Evolutionary conservation across 2,797 vertebrate species (phyloP).

Genomic region (Amblyraja radiata): DNA sequence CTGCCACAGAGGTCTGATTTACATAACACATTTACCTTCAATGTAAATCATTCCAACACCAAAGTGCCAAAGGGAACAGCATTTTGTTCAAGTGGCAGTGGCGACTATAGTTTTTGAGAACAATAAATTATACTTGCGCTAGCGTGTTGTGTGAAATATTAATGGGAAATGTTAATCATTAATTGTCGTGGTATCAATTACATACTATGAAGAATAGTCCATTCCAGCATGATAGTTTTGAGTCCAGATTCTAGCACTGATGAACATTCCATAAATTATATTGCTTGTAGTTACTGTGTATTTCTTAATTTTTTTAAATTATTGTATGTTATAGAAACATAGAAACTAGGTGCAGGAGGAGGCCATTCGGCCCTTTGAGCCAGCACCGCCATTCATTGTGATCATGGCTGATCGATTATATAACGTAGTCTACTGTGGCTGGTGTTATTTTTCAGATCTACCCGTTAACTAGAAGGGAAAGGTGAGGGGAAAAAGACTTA

Average conservation of each 20-base stretch:
- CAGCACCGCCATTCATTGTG: too few relatives aligned
- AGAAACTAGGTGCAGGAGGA: too few relatives aligned
- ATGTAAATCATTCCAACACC: neutral
- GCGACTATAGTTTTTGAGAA: neutral
- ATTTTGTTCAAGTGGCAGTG: constrained; percentile 3
- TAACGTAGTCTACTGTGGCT: neutral
- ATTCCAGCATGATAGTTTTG: neutral
- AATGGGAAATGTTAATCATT: neutral
- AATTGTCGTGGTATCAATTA: neutral
- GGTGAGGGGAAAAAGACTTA: too few relatives aligned
- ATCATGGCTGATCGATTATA: too few relatives aligned
- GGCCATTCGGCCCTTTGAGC: too few relatives aligned
- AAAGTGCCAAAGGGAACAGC: neutral
- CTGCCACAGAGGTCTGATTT: constrained; percentile 9
- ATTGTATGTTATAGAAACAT: neutral
- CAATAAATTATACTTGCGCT: neutral
- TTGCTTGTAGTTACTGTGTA: neutral
- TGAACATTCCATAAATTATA: neutral
- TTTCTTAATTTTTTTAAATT: neutral
- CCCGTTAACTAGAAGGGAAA: neutral
- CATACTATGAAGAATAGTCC: neutral
- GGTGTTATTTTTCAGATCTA: neutral
- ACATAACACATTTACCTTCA: neutral
- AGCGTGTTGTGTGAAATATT: neutral
- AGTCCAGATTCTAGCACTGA: neutral